Conservation (phyloP, 2,113 vertebrate genomes). For the Halichoeres trimaculatus region DNA sequence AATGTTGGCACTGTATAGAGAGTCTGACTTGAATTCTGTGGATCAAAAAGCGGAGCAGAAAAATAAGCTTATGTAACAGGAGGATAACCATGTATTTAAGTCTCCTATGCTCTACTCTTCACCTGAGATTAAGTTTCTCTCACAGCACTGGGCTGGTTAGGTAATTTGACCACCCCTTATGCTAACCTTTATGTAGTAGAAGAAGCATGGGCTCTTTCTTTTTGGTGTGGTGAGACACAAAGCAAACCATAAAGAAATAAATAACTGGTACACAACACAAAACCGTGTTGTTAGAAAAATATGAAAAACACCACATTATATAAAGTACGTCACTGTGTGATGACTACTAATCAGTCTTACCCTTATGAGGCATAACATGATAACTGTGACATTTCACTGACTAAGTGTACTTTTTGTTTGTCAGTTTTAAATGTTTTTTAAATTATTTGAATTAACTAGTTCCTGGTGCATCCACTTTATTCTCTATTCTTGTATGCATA, state of each 20-base stretch:
- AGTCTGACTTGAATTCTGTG: background rate
- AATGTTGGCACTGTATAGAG: background rate
- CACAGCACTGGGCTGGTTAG: background rate
- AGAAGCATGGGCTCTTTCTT: background rate
- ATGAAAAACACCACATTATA: background rate
- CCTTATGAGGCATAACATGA: background rate
- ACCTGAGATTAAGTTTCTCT: constrained; percentile 3
- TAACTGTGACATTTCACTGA: background rate
- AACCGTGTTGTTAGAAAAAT: background rate
- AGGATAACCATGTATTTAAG: background rate
- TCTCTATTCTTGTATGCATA: too few relatives aligned
- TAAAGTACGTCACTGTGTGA: background rate
- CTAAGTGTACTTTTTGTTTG: too few relatives aligned
- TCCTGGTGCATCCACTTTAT: too few relatives aligned
- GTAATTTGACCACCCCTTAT: background rate
- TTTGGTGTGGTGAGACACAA: background rate
- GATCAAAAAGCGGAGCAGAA: background rate
- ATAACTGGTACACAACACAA: background rate
- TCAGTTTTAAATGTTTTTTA: too few relatives aligned
- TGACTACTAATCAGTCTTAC: background rate
- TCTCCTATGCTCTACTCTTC: background rate
- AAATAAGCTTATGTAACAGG: constrained; percentile 9
- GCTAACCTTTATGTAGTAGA: background rate
- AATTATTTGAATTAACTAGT: too few relatives aligned
- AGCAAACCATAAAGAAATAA: background rate